A percentile compares a stretch with the other conserved stretches of the same genome.
These are phyloP conservation scores for Sycophaga agraensis DNA, from an alignment of 1,140 invertebrate genomes.

Conservation along the genomic window DNA sequence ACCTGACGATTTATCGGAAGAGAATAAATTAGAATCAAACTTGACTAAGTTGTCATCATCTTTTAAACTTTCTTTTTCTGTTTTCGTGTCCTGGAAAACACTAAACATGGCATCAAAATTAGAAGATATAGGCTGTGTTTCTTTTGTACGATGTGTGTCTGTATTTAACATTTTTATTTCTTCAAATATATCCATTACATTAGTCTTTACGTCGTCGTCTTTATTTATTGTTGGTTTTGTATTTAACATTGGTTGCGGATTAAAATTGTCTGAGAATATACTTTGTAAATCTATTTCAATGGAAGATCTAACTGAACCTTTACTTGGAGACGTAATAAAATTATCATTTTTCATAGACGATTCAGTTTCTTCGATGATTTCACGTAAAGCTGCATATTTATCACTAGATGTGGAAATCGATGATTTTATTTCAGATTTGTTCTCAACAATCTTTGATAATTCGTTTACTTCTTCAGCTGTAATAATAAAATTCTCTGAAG, in stretches of 20 bases:
- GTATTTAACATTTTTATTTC: conserved; percentile 54
- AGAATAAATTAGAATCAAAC: conserved; percentile 52
- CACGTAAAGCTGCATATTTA: conserved; percentile 49
- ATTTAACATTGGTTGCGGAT: conserved; percentile 21
- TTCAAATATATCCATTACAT: conserved; percentile 50
- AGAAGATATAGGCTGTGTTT: conserved; percentile 29
- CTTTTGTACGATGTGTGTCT: conserved; percentile 26
- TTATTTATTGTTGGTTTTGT: conserved; percentile 35
- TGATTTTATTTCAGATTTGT: conserved; percentile 40
- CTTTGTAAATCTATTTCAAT: conserved; percentile 48
- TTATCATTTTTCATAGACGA: conserved; percentile 33
- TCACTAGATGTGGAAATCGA: conserved; percentile 47
- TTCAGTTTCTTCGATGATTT: conserved; percentile 49
- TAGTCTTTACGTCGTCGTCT: conserved; percentile 39
- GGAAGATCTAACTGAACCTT: conserved; percentile 28
- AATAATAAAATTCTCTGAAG: conserved; percentile 17
- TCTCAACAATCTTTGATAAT: conserved; percentile 33
- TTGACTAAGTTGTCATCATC: conserved; percentile 57
- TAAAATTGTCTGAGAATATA: conserved; percentile 46
- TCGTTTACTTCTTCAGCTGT: conserved; percentile 37
- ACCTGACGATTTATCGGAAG: conserved; percentile 48
- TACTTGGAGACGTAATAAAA: conserved; percentile 30
- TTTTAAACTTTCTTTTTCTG: conserved; percentile 40
- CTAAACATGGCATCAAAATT: conserved; percentile 50
- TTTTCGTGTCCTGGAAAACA: conserved; percentile 41